These are phyloP conservation scores for Drosophila silvestris DNA, from an alignment of 2,888 invertebrate genomes.

Conservation along the genomic window DNA sequence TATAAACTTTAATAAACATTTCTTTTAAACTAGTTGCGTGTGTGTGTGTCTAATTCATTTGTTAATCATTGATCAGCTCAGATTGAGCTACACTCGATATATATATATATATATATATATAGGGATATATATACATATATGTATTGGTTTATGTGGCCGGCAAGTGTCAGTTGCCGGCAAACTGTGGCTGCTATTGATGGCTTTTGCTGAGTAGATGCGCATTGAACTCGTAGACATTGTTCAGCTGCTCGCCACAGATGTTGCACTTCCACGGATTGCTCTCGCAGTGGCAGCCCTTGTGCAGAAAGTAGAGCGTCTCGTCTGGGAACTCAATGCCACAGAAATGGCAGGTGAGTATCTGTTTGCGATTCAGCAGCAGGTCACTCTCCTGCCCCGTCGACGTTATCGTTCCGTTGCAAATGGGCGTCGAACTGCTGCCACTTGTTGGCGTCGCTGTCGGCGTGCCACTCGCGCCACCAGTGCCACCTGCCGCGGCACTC, in stretches of 20 bases:
- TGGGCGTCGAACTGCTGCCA: constrained; percentile 85
- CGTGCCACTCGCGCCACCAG: neutral
- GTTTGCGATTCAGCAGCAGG: constrained; percentile 85
- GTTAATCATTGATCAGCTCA: constrained; percentile 16
- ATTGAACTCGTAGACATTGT: constrained; percentile 98
- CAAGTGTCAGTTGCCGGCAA: constrained; percentile 59
- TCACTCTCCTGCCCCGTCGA: constrained; percentile 89
- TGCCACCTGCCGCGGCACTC: constrained; percentile 14
- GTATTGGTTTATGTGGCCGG: constrained; percentile 13
- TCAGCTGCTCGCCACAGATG: constrained; percentile 97
- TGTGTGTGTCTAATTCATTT: neutral
- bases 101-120: neutral
- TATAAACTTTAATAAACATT: constrained; percentile 22
- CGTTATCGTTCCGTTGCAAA: constrained; percentile 89
- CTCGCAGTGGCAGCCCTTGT: constrained; percentile 99
- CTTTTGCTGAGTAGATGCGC: constrained; percentile 97
- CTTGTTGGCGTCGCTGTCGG: constrained; percentile 42
- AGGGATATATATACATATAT: neutral
- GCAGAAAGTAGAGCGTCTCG: constrained; percentile 97
- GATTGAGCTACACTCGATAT: constrained; percentile 9
- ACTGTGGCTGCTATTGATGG: constrained; percentile 89
- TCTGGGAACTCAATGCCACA: constrained; percentile 98
- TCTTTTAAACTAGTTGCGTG: constrained; percentile 20
- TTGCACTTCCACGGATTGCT: constrained; percentile 99
- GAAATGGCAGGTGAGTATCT: constrained; percentile 92